Base-by-base conservation (phyloP, 2,888 invertebrate genomes). In the Portevinia maculata region DNA sequence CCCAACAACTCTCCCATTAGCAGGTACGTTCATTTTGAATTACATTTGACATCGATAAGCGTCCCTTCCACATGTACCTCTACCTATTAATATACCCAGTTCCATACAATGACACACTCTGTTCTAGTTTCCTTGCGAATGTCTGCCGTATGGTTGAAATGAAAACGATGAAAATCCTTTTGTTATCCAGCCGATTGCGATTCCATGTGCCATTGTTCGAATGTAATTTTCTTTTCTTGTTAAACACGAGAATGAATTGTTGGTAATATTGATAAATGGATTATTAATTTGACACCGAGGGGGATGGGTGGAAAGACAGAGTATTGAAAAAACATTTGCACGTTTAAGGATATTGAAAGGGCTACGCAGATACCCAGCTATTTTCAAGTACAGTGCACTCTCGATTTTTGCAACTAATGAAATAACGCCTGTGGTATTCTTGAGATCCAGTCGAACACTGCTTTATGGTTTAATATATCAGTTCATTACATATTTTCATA, bases 271-370 rank as follows among this genome's bases (percentile, higher is more conserved):
- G 76, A 76, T 84, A 79, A 83, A 85, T 86, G 81, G 74, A 84
- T 79, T 84, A 84, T 84, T 85, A 84, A 84, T 81, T 85, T 85
- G 84, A 59, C 69, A 67, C 55, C 60, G 19, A 59, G 32, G 53
- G 50, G 53, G 50, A 41, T 39, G 46, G 50, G 30, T 52, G 28
- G 28, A 24, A 15, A 28, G 24, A 24, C 13, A n/a, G 41, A 21
- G 19, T 13, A 39, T 9, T 32, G 53, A 37, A 52, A 34, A 67
- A 79, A 79, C 67, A 50, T 74, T 62, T 67, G 28, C 48, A 19
- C 62, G 15, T 48, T 39, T 39, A 60, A 34, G 52, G 30, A 21
- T 21, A 41, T 53, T 11, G 17, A 41, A 8, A 8, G 19, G 24
- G 11, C 28, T 6, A 24, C 2, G 24, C 11, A 15, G 15, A 3